phyloP scores from a whole-genome alignment of 1,140 invertebrate species.

The Papilio xuthus region DNA sequence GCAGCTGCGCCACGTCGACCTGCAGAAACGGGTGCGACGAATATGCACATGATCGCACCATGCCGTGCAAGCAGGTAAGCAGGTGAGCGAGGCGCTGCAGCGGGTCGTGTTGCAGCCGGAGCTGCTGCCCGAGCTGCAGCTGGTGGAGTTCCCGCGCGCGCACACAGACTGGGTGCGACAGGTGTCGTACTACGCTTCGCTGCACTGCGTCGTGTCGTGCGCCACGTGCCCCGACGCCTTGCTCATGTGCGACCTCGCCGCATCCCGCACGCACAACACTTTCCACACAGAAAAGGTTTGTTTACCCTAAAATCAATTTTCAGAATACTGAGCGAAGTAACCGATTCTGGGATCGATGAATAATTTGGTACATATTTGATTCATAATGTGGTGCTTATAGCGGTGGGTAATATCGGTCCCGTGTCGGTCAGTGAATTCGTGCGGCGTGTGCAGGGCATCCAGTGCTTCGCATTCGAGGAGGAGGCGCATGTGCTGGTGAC shows the following conservation, averaged over 20 bases:
- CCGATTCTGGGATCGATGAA: too few species aligned
- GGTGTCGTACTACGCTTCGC: constrained; percentile 83
- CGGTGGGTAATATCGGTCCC: background rate
- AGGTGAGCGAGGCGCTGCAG: background rate
- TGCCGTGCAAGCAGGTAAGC: background rate
- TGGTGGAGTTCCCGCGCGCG: constrained; percentile 81
- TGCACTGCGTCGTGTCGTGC: constrained; percentile 81
- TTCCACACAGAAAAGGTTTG: constrained; percentile 67
- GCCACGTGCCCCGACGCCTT: constrained; percentile 75
- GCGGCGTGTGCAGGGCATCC: constrained; percentile 78
- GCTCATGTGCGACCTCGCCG: constrained; percentile 69
- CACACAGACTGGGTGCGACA: constrained; percentile 85
- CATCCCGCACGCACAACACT: constrained; percentile 67
- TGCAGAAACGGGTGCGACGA: constrained; percentile 74
- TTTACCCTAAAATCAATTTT: background rate
- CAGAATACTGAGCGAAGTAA: too few species aligned
- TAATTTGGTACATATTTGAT: too few species aligned
- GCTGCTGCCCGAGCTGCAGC: constrained; percentile 70
- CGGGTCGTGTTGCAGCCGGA: constrained; percentile 51
- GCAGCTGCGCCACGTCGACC: constrained; percentile 82
- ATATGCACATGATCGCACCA: background rate
- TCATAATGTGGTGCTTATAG: too few species aligned
- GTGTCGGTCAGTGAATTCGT: background rate
- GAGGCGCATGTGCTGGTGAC: constrained; percentile 84
- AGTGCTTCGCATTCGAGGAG: constrained; percentile 83